These are phyloP conservation scores for Perodicticus potto DNA, from an alignment of 2,797 vertebrate genomes.

Conservation along the genomic window DNA sequence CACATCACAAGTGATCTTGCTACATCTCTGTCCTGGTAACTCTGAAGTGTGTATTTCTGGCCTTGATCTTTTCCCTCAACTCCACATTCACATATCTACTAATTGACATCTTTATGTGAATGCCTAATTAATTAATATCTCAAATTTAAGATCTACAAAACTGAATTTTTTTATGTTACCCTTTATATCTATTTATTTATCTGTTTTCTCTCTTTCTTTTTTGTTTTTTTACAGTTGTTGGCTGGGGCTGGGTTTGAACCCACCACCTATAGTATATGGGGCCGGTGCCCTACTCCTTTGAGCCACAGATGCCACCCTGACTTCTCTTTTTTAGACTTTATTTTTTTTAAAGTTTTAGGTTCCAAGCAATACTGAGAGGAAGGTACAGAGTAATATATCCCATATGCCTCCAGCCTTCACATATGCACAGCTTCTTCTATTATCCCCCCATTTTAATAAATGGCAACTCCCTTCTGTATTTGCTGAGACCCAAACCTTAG, in stretches of 20 bases:
- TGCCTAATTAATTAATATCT: slow-evolving; percentile 40
- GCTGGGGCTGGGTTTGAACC: no score
- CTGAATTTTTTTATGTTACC: slow-evolving; percentile 11
- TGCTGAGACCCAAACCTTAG: neutral
- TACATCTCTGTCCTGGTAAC: neutral
- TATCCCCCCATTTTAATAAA: neutral
- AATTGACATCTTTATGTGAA: slow-evolving; percentile 8
- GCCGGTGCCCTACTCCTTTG: no score
- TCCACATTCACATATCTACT: neutral
- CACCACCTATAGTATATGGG: no score
- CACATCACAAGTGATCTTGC: neutral
- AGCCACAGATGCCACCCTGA: no score
- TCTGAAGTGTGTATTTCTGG: neutral
- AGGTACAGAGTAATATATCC: neutral
- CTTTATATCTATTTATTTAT: neutral
- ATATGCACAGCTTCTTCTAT: neutral
- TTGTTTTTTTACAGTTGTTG: no score
- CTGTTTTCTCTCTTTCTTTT: no score
- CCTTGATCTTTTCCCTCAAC: neutral
- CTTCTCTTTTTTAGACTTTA: neutral
- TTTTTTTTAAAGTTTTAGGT: neutral
- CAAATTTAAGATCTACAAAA: slow-evolving; percentile 27
- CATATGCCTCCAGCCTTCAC: neutral
- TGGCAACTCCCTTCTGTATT: neutral
- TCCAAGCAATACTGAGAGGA: neutral